phyloP scores from a whole-genome alignment of 2,797 vertebrate species.

The Periophthalmus magnuspinnatus region DNA sequence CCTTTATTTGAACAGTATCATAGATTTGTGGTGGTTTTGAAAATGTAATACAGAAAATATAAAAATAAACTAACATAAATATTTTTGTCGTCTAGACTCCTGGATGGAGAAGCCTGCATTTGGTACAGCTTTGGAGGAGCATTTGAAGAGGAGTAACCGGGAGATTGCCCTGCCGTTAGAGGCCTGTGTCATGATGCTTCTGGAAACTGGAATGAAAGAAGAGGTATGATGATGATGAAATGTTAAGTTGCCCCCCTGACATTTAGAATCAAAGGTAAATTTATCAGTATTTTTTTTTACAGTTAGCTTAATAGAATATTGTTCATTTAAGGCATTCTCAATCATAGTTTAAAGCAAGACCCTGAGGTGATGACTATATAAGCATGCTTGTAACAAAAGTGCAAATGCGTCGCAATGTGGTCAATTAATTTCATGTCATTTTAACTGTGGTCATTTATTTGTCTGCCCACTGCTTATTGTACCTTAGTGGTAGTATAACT shows the following conservation, averaged over 20 bases:
- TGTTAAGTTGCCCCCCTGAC: not conserved
- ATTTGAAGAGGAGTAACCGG: constrained; percentile 90
- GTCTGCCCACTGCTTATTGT: not conserved
- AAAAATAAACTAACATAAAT: no score
- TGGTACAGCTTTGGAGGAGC: constrained; percentile 90
- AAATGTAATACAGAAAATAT: not conserved
- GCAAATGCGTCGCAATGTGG: not conserved
- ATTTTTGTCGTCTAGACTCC: constrained; percentile 77
- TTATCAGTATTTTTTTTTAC: not conserved
- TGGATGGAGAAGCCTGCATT: constrained; percentile 97
- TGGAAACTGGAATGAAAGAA: constrained; percentile 97
- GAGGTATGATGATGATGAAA: constrained; percentile 85
- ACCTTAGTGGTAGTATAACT: not conserved
- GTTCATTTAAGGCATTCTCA: not conserved
- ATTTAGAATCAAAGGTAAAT: not conserved
- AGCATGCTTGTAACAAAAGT: not conserved
- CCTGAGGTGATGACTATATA: not conserved
- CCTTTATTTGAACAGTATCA: not conserved
- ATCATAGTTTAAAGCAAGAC: not conserved
- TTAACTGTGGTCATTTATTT: no score
- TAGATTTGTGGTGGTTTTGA: not conserved
- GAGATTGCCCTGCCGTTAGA: constrained; percentile 94
- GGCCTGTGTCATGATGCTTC: constrained; percentile 97
- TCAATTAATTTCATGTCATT: no score
- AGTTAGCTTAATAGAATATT: not conserved